Conservation (phyloP, 2,888 invertebrate genomes). For the Serrognathus titanus region DNA sequence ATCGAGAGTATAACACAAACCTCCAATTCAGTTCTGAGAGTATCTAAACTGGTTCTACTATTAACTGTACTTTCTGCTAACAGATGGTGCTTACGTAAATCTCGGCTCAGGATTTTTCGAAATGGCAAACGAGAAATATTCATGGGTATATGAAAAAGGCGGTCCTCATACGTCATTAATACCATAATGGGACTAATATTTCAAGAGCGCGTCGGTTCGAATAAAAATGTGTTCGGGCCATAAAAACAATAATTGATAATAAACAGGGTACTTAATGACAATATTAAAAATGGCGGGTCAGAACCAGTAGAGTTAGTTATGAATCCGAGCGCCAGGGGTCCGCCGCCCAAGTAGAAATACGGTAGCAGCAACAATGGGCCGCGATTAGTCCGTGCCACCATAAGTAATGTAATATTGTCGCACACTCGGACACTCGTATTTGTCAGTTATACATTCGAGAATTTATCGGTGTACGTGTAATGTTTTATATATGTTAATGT, state of each 20-base stretch:
- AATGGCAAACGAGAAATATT: too few relatives aligned
- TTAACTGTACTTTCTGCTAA: too few relatives aligned
- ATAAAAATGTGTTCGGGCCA: background rate
- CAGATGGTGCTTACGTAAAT: too few relatives aligned
- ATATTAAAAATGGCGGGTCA: constrained; percentile 43
- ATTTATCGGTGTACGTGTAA: constrained; percentile 24
- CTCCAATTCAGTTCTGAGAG: too few relatives aligned
- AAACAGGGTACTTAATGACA: constrained; percentile 38
- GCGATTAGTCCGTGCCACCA: constrained; percentile 35
- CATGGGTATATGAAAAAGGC: too few relatives aligned
- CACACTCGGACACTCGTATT: constrained; percentile 32
- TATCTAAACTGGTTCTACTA: too few relatives aligned
- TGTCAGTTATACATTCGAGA: constrained; percentile 31
- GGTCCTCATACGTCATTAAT: too few relatives aligned
- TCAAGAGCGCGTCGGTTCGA: too few relatives aligned
- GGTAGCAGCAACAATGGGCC: constrained; percentile 45
- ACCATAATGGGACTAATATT: too few relatives aligned
- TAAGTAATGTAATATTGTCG: constrained; percentile 38
- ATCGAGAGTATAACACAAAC: too few relatives aligned
- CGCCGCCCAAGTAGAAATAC: constrained; percentile 47
- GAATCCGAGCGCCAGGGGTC: constrained; percentile 34
- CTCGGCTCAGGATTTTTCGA: too few relatives aligned
- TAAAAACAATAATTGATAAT: constrained; percentile 28
- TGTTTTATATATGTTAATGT: constrained; percentile 28
- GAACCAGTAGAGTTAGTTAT: constrained; percentile 33